Percentiles rank a stretch among this genome's conserved stretches.
These are phyloP conservation scores for Uromys caudimaculatus DNA, from an alignment of 2,797 vertebrate genomes.

Conservation along the genomic window DNA sequence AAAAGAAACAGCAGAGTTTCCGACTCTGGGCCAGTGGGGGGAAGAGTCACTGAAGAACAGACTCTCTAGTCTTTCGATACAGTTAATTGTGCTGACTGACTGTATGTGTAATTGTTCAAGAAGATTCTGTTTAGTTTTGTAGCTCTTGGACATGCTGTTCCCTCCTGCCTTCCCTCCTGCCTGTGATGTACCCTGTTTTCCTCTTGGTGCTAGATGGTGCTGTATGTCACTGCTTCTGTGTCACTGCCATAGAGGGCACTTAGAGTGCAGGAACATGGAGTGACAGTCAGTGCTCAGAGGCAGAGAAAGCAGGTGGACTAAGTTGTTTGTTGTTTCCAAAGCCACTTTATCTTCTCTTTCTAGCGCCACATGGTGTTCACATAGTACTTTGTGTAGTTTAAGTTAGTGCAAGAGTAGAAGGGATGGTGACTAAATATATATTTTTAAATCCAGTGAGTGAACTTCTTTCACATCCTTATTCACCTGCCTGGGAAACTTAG, in stretches of 20 bases:
- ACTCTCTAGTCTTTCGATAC: neutral
- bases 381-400: neutral
- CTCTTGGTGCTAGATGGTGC: neutral
- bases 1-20: neutral
- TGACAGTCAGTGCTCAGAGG: neutral
- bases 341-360: neutral
- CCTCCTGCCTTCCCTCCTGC: neutral
- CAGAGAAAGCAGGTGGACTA: neutral
- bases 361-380: neutral
- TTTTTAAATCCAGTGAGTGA: neutral
- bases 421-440: neutral
- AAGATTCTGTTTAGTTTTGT: neutral
- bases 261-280: neutral
- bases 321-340: neutral
- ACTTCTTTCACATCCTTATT: neutral
- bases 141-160: neutral
- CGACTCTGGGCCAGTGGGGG: neutral
- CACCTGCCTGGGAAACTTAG: neutral
- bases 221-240: neutral
- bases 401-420: neutral
- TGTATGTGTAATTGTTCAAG: neutral
- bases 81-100: neutral
- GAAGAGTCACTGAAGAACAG: neutral
- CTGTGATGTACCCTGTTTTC: neutral
- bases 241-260: neutral